Conservation (phyloP, 2,888 invertebrate species). For the Platypus cylindrus region DNA sequence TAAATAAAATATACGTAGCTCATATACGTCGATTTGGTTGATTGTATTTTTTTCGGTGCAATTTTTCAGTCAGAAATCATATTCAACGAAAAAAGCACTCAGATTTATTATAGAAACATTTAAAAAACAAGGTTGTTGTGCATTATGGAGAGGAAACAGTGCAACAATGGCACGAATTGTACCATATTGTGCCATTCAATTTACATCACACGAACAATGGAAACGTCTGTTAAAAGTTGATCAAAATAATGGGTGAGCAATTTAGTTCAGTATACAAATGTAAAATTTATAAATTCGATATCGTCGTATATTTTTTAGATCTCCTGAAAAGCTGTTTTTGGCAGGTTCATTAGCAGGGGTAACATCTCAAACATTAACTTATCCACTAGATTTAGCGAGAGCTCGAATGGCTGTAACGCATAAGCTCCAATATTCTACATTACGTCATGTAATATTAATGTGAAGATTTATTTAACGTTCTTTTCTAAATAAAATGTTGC, state of each 20-base stretch:
- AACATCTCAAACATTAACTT: constrained; percentile 87
- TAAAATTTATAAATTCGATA: background rate
- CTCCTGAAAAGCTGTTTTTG: constrained; percentile 50
- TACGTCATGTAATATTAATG: constrained; percentile 38
- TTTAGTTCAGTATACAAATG: background rate
- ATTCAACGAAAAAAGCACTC: constrained; percentile 58
- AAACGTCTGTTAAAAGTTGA: constrained; percentile 68
- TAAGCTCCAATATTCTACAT: constrained; percentile 54
- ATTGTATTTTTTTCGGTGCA: constrained; percentile 4
- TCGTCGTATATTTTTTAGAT: constrained; percentile 10
- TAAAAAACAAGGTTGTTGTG: constrained; percentile 62
- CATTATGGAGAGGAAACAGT: constrained; percentile 95
- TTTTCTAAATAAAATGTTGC: too few species aligned
- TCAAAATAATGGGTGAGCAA: constrained; percentile 38
- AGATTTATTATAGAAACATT: constrained; percentile 56
- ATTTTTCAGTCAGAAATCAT: constrained; percentile 46
- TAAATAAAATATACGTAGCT: constrained; percentile 1
- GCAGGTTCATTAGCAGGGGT: constrained; percentile 94
- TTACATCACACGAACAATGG: constrained; percentile 96
- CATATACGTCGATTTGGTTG: background rate
- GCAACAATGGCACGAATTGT: constrained; percentile 96
- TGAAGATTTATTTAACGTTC: background rate
- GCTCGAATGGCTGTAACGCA: constrained; percentile 95
- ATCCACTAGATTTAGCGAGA: constrained; percentile 91
- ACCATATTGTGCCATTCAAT: constrained; percentile 96